Evolutionary conservation across 1,140 invertebrate genomes (phyloP).

Genomic region (Eriocheir sinensis): DNA sequence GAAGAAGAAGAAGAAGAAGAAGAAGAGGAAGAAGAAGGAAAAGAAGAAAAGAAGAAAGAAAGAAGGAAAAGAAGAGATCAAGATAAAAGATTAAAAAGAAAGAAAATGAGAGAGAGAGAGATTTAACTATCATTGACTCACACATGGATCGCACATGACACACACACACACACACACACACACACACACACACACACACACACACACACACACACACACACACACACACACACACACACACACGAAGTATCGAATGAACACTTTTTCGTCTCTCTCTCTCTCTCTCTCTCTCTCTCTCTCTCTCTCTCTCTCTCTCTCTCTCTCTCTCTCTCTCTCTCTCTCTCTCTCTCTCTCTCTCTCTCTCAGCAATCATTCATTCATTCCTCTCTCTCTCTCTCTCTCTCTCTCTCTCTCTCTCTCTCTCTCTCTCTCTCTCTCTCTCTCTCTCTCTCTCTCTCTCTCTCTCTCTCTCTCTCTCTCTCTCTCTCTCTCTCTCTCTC

Average conservation of each 20-base stretch:
- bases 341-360: neutral
- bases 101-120: constrained; percentile 29
- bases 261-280: neutral
- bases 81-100: constrained; percentile 34
- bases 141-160: neutral
- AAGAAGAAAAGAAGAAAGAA: neutral
- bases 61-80: neutral
- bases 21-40: neutral
- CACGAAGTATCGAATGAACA: neutral
- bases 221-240: constrained; percentile 32
- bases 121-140: neutral
- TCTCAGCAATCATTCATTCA: neutral
- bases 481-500: neutral
- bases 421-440: no score
- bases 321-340: neutral
- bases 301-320: neutral
- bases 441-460: neutral
- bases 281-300: neutral
- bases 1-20: neutral
- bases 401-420: no score
- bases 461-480: neutral
- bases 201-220: constrained; percentile 35
- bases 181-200: constrained; percentile 3
- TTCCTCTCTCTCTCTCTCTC: no score
- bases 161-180: constrained; percentile 26